Evolutionary conservation across 2,797 vertebrate species (phyloP), one percentile per base, ranked within the genome.

Genomic region (Merluccius polli): DNA sequence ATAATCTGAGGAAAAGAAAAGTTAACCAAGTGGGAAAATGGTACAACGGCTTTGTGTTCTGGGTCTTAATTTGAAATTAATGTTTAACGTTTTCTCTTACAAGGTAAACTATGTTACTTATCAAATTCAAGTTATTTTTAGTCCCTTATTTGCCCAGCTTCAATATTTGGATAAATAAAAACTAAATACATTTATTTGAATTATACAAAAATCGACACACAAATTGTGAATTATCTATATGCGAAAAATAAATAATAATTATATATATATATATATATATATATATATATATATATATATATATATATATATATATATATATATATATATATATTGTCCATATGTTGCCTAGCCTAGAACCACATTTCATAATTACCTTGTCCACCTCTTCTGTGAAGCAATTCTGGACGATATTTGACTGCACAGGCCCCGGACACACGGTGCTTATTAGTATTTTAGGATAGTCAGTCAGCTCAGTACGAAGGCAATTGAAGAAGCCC

Each of bases 401-500:
- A 63, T 98, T 97, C 10, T 95, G 87, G 83, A 96, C 93, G 1
- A 98, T 95, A 78, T 95, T 88, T 15, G 97, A 98, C 72, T 96
- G 93, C 0, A 98, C 97, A 10, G 96, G 97, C 73, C 97, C 97
- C 0, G 97, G 97, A 86, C 92, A 97, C 82, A 96, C 94, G 33
- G 88, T 96, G 87, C 94, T 96, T 79, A 99, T 72, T 1, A 90
- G 90, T 82, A 99, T 96, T 69, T 93, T 93, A 31, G 97, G 96
- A 77, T 93, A 95, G 30, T 93, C 85, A 0, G 80, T 73, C 84
- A 99, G 91, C 88, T 99, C 98, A 9, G 85, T 77, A 78, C 95
- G 88, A 71, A 99, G 94, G 24, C 93, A 92, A 78, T 98, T 96
- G 81, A 97, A 97, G 88, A 98, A 98, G 0, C 98, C 98, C 98